Evolutionary conservation across 2,113 vertebrate species (phyloP).

Genomic region (Lycaon pictus): DNA sequence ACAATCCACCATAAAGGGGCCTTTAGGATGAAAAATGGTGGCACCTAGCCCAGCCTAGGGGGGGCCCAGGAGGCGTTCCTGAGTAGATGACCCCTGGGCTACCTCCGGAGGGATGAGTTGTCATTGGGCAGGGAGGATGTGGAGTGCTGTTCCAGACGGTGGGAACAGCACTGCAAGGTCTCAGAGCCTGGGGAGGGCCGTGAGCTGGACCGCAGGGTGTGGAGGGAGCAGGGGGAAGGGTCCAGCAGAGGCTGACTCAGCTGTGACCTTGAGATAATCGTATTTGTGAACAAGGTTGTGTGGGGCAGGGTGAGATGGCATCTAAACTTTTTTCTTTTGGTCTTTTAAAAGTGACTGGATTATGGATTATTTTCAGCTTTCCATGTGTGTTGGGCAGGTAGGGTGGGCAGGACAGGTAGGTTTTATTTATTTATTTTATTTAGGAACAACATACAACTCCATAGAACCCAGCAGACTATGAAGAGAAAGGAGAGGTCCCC

Average conservation of each 20-base stretch:
- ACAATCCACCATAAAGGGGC: accelerated
- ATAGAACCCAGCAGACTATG: neutral
- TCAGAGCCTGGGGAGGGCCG: neutral
- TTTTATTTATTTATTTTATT: neutral
- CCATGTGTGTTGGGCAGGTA: neutral
- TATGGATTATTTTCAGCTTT: neutral
- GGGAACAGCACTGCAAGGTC: neutral
- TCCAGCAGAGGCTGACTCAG: neutral
- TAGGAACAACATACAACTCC: neutral
- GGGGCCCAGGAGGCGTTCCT: neutral
- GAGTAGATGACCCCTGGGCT: neutral
- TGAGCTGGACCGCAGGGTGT: neutral
- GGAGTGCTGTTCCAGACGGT: neutral
- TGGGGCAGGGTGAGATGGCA: too few relatives aligned
- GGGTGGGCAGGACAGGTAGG: neutral
- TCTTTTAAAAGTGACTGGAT: neutral
- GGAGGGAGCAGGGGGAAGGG: neutral
- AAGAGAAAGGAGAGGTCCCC: neutral
- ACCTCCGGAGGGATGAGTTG: neutral
- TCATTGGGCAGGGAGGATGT: neutral
- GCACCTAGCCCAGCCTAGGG: neutral
- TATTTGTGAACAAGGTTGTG: neutral
- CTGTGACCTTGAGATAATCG: neutral
- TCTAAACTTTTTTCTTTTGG: neutral
- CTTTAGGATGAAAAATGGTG: neutral